Evolutionary conservation across 2,113 vertebrate species (phyloP).

Genomic region (Anthoscopus minutus): DNA sequence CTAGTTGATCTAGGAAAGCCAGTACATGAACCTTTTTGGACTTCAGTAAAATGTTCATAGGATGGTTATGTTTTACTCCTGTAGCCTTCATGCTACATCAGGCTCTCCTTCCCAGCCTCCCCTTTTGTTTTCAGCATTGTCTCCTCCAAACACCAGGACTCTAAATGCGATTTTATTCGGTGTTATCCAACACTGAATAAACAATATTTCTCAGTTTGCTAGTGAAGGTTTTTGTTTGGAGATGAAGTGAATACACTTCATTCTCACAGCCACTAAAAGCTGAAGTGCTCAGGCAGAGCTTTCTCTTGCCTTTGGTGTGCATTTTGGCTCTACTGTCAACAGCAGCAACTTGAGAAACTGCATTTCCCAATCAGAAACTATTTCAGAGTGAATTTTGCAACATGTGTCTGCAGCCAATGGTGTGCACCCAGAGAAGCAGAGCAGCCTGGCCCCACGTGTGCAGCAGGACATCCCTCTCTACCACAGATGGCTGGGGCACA

Average conservation of each 20-base stretch:
- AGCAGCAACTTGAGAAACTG: rapidly evolving
- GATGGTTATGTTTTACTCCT: background rate
- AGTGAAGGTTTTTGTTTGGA: background rate
- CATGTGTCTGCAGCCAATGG: background rate
- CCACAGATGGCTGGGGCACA: too few species aligned
- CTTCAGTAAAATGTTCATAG: background rate
- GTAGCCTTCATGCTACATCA: rapidly evolving
- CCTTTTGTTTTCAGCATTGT: background rate
- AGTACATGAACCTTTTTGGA: background rate
- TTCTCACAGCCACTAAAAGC: background rate
- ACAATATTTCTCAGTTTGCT: background rate
- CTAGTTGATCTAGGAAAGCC: background rate
- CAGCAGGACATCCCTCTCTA: background rate
- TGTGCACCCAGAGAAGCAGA: background rate
- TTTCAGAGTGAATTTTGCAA: background rate
- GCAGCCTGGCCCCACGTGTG: rapidly evolving
- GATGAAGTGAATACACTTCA: background rate
- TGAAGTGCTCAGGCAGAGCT: background rate
- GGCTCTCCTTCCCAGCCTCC: background rate
- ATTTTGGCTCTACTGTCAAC: background rate
- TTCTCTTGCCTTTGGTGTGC: background rate
- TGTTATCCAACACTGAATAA: background rate
- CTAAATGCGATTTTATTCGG: background rate
- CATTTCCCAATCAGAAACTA: background rate
- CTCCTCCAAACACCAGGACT: background rate